Evolutionary conservation across 1,140 invertebrate species (phyloP).

Genomic region (Glossosoma conforme): DNA sequence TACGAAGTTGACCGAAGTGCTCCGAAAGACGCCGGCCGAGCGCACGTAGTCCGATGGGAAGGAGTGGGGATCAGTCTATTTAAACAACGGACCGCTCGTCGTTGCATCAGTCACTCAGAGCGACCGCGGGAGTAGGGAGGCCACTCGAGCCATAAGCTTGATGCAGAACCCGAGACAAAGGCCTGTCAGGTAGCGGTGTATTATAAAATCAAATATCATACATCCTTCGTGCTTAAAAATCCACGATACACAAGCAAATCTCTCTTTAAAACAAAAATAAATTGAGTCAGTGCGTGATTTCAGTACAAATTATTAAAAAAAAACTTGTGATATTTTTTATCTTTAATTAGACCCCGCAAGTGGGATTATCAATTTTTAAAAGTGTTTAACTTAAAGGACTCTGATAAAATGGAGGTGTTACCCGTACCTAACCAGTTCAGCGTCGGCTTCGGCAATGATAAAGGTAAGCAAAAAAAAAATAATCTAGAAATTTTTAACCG

Average conservation of each 20-base stretch:
- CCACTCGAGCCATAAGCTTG: constrained; percentile 4
- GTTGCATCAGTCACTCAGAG: constrained; percentile 28
- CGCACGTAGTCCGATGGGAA: constrained; percentile 14
- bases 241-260: constrained; percentile 23
- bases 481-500: no score
- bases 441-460: constrained; percentile 50
- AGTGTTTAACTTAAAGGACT: constrained; percentile 53
- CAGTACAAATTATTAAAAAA: constrained; percentile 51
- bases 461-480: constrained; percentile 52
- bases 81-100: constrained; percentile 9
- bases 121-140: constrained; percentile 6
- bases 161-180: constrained; percentile 12
- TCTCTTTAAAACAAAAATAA: no score
- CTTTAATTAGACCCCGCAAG: constrained; percentile 42
- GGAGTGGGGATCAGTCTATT: constrained; percentile 25
- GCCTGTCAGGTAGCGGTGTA: constrained; percentile 15
- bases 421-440: constrained; percentile 50
- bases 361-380: constrained; percentile 41
- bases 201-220: constrained; percentile 12
- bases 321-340: constrained; percentile 50
- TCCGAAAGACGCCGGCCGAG: constrained; percentile 12
- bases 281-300: constrained; percentile 41
- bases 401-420: constrained; percentile 52
- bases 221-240: constrained; percentile 6
- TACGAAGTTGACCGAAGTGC: constrained; percentile 3